Conservation (phyloP, 2,113 vertebrate genomes). For the Centrocercus urophasianus region DNA sequence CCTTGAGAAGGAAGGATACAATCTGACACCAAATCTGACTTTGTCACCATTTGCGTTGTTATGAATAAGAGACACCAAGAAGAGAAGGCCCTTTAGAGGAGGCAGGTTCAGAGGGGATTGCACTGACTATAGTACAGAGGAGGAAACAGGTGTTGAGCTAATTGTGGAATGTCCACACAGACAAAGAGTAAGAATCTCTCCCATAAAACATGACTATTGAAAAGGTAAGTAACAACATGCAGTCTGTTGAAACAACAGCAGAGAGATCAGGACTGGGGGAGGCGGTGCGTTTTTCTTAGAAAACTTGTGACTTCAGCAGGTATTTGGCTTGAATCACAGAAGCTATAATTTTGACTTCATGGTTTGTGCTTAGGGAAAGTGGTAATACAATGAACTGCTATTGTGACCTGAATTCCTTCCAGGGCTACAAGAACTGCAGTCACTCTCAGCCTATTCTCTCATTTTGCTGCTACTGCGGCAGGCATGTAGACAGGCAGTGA, state of each 20-base stretch:
- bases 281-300: background rate
- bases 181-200: background rate
- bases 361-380: background rate
- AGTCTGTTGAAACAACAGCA: background rate
- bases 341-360: background rate
- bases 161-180: background rate
- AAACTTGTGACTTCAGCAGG: background rate
- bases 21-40: background rate
- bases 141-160: background rate
- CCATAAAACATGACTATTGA: background rate
- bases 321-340: background rate
- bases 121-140: background rate
- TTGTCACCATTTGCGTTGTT: background rate
- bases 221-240: background rate
- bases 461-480: background rate
- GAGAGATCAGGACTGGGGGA: background rate
- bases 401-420: background rate
- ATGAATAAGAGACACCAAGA: background rate
- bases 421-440: rapidly evolving
- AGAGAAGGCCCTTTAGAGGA: background rate
- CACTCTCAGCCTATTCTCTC: rapidly evolving
- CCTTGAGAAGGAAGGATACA: background rate
- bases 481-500: rapidly evolving
- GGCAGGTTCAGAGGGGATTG: background rate
- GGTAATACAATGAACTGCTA: background rate